Base-by-base conservation (phyloP, 2,888 invertebrate genomes). In the Seira musarum region DNA sequence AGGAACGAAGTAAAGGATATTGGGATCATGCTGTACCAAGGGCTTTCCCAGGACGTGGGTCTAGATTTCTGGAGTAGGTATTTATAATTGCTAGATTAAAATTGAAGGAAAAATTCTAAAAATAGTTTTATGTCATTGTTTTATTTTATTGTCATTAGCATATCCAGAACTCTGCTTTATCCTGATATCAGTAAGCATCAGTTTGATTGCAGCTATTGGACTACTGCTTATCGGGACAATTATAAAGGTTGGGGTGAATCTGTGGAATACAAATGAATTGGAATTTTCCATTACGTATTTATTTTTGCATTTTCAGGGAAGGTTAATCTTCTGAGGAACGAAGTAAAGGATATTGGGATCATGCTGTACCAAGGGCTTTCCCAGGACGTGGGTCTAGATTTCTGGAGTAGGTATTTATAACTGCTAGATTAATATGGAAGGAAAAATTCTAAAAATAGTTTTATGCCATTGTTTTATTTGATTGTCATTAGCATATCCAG, bases 21-120 rank as follows among this genome's bases (percentile, higher is more conserved):
- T 10, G 77, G 77, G 5, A 66, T 78, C 53, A 57, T 78, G 21
- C 53, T 78, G n/a, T 78, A 65, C 30, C 66, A 78, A 35, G 77
- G 40, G 10, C 30, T 71, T 17, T 40, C 65, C 17, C 60, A 71
- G 15, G 15, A 49, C n/a, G n/a, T n/a, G n/a, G n/a, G n/a, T n/a
- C n/a, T n/a, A n/a, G n/a, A n/a, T n/a, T n/a, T n/a, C n/a, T n/a
- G n/a, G n/a, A n/a, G n/a, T n/a, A n/a, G n/a, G 40, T 40, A 40
- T 40, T 40, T 8, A 40, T 40, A 40, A 40, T 13, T 13, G 40
- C 40, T 13, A 40, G 13, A 13, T 40, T 40, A 40, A 40, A 8
- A 40, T n/a, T n/a, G n/a, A n/a, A n/a, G n/a, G n/a, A n/a, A n/a
- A n/a, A n/a, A n/a, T n/a, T n/a, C n/a, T n/a, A n/a, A n/a, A n/a